A percentile compares a stretch with the other conserved stretches of the same genome.
Conservation (phyloP, 2,888 invertebrate species). For the Dorcus parallelipipedus region DNA sequence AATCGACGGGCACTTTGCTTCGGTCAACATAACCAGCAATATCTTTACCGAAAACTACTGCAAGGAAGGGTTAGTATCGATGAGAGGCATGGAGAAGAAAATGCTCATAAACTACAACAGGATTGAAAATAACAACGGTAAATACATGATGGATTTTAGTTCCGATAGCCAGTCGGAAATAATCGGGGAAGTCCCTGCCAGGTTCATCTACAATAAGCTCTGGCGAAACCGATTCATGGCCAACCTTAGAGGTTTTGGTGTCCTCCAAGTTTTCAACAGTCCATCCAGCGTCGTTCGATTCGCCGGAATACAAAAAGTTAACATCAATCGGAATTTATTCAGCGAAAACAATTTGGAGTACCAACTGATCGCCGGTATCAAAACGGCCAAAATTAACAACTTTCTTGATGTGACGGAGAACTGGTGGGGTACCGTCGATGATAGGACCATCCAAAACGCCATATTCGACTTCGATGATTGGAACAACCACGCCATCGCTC, state of each 20-base stretch:
- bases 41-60: constrained; percentile 83
- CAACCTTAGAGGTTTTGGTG: constrained; percentile 38
- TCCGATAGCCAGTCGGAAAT: constrained; percentile 93
- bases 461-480: constrained; percentile 99
- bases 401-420: constrained; percentile 86
- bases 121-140: constrained; percentile 76
- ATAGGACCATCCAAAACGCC: constrained; percentile 69
- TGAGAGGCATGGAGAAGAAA: constrained; percentile 96
- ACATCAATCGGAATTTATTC: constrained; percentile 85
- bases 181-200: constrained; percentile 77
- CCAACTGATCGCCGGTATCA: constrained; percentile 87
- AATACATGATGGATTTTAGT: constrained; percentile 81
- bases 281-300: constrained; percentile 87
- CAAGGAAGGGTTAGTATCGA: constrained; percentile 70
- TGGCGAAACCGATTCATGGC: constrained; percentile 61
- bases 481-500: constrained; percentile 95
- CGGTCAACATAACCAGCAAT: constrained; percentile 82
- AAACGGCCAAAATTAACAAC: constrained; percentile 84
- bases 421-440: constrained; percentile 90
- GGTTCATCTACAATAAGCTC: constrained; percentile 74
- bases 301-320: constrained; percentile 91
- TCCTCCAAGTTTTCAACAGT: constrained; percentile 46
- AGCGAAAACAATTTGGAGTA: constrained; percentile 80
- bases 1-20: constrained; percentile 91
- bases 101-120: constrained; percentile 78